Evolutionary conservation across 1,140 invertebrate genomes (phyloP).

Genomic region (Polypedilum pembai): DNA sequence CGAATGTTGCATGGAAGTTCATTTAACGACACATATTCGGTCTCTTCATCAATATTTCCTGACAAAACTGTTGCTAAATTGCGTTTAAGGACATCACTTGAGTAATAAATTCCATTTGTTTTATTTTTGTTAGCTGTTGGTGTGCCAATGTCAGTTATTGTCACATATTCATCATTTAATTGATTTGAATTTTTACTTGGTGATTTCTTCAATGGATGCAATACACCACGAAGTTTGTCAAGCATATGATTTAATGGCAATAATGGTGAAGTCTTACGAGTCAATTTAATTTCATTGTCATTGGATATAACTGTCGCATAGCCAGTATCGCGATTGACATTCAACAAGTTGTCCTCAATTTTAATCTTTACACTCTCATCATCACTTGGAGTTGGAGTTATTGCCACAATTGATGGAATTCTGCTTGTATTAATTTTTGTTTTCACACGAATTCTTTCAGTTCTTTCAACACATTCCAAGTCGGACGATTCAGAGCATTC

Average conservation of each 20-base stretch:
- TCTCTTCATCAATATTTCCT: conserved; percentile 49
- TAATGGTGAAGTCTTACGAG: not conserved
- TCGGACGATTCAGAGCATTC: conserved; percentile 73
- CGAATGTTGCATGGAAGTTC: conserved; percentile 60
- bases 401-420: conserved; percentile 88
- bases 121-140: conserved; percentile 44
- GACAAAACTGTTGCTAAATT: conserved; percentile 49
- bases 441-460: conserved; percentile 75
- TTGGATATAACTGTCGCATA: conserved; percentile 38
- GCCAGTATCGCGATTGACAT: conserved; percentile 39
- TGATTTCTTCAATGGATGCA: conserved; percentile 35
- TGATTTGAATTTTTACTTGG: conserved; percentile 46
- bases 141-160: conserved; percentile 72
- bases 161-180: conserved; percentile 70
- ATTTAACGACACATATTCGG: conserved; percentile 72
- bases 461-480: conserved; percentile 72
- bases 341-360: conserved; percentile 32
- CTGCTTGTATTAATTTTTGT: conserved; percentile 77
- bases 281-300: conserved; percentile 9
- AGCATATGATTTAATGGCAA: conserved; percentile 20
- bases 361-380: conserved; percentile 55
- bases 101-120: conserved; percentile 46
- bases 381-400: conserved; percentile 78
- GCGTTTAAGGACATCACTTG: conserved; percentile 51
- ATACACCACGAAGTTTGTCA: conserved; percentile 29